Evolutionary conservation across 2,888 invertebrate genomes (phyloP).

Genomic region (Drosophila meridiana): DNA sequence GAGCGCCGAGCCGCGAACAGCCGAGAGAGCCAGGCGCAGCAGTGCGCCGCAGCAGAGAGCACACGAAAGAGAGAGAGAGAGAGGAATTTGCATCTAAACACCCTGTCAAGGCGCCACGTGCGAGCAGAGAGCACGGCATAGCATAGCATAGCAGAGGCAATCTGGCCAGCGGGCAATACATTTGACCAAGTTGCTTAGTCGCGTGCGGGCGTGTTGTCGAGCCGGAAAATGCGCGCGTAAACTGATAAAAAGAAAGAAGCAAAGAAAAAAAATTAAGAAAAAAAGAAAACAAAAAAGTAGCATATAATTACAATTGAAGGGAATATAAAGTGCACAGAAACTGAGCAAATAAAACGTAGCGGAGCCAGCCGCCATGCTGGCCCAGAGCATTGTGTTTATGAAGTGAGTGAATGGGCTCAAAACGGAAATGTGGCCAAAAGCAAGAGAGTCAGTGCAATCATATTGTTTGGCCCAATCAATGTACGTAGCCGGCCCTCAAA

Average conservation of each 20-base stretch:
- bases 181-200: conserved; percentile 83
- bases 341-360: conserved; percentile 32
- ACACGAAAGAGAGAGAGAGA: conserved; percentile 12
- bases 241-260: conserved; percentile 48
- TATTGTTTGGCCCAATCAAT: conserved; percentile 58
- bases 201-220: conserved; percentile 82
- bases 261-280: conserved; percentile 12
- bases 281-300: conserved; percentile 7
- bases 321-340: conserved; percentile 22
- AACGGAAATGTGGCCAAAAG: conserved; percentile 51
- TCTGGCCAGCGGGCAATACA: conserved; percentile 80
- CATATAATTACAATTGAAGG: conserved; percentile 15
- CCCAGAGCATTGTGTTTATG: conserved; percentile 46
- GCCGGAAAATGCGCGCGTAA: conserved; percentile 77
- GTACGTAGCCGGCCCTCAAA: conserved; percentile 47
- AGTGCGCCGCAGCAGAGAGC: conserved; percentile 42
- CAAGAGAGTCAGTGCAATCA: background rate
- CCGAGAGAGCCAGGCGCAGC: background rate
- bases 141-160: conserved; percentile 42
- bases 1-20: conserved; percentile 18
- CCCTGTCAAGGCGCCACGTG: conserved; percentile 45
- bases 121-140: conserved; percentile 30
- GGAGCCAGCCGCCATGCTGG: conserved; percentile 45
- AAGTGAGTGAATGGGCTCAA: conserved; percentile 36
- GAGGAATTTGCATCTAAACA: conserved; percentile 8